Percentiles rank a stretch among this genome's conserved stretches.
Evolutionary conservation across 2,113 vertebrate species (phyloP).

Genomic region (Chauna torquata): DNA sequence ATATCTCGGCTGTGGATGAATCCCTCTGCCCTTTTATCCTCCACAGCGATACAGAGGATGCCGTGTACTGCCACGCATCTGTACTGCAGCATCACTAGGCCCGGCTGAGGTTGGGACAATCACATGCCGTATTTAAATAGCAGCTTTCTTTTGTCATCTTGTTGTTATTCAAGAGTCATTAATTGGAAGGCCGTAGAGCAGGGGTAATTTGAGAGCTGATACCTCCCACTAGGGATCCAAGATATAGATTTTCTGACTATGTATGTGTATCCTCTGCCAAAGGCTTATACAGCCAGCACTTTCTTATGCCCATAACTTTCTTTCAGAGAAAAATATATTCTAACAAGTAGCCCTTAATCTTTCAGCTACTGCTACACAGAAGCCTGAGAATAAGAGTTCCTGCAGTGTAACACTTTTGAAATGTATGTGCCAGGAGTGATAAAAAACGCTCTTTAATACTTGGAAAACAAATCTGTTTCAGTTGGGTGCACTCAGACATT

Average conservation of each 20-base stretch:
- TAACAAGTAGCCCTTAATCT: not conserved
- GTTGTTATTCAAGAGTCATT: not conserved
- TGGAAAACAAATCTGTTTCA: slow-evolving; percentile 26
- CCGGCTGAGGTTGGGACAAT: not conserved
- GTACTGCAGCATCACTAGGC: not conserved
- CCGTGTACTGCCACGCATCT: not conserved
- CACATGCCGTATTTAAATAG: not conserved
- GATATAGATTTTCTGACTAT: not conserved
- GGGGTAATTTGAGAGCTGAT: not conserved
- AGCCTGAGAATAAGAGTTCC: not conserved
- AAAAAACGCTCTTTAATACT: not conserved
- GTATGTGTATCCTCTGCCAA: not conserved
- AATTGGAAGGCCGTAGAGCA: not conserved
- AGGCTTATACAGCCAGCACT: not conserved
- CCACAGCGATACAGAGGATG: not conserved
- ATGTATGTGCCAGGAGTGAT: not conserved
- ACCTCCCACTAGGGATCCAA: not conserved
- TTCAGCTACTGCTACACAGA: not conserved
- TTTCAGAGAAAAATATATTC: not conserved
- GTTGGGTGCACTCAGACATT: not conserved
- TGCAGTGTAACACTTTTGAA: not conserved
- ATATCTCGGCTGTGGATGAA: not conserved
- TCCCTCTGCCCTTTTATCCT: not conserved
- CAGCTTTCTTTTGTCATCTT: not conserved
- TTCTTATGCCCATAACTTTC: not conserved